Evolutionary conservation across 1,140 invertebrate genomes (phyloP).

Genomic region (Sitophilus oryzae): DNA sequence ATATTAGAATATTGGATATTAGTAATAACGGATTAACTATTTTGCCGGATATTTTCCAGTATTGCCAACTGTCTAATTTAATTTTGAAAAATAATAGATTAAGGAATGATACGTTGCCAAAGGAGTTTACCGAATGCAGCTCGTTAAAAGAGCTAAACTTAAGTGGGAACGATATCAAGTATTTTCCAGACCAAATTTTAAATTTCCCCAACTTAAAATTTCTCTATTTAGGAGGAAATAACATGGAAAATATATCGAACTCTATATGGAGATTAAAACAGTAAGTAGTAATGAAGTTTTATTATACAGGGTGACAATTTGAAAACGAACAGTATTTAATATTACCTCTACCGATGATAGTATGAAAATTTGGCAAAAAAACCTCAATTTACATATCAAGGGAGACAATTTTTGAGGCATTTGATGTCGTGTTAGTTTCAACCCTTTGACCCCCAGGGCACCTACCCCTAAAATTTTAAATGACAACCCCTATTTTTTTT

Average conservation of each 20-base stretch:
- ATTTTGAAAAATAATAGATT: slow-evolving; percentile 85
- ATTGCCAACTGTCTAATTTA: slow-evolving; percentile 68
- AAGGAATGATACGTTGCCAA: slow-evolving; percentile 75
- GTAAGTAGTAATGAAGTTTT: no score
- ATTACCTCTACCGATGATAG: no score
- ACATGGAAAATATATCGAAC: slow-evolving; percentile 71
- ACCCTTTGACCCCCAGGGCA: no score
- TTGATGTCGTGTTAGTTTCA: no score
- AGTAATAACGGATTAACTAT: slow-evolving; percentile 77
- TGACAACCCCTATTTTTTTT: no score
- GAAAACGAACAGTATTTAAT: no score
- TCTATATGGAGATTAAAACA: slow-evolving; percentile 70
- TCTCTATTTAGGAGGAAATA: slow-evolving; percentile 86
- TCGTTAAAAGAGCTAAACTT: slow-evolving; percentile 79
- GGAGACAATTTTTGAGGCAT: no score
- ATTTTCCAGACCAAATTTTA: slow-evolving; percentile 81
- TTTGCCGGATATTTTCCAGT: slow-evolving; percentile 68
- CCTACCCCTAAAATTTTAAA: no score
- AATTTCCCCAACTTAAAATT: slow-evolving; percentile 70
- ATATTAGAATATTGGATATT: slow-evolving; percentile 72
- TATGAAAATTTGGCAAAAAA: no score
- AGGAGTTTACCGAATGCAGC: slow-evolving; percentile 58
- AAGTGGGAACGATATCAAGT: slow-evolving; percentile 80
- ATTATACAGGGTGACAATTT: no score
- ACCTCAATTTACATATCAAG: no score